phyloP scores from a whole-genome alignment of 1,140 invertebrate species.

The Eurosta solidaginis region DNA sequence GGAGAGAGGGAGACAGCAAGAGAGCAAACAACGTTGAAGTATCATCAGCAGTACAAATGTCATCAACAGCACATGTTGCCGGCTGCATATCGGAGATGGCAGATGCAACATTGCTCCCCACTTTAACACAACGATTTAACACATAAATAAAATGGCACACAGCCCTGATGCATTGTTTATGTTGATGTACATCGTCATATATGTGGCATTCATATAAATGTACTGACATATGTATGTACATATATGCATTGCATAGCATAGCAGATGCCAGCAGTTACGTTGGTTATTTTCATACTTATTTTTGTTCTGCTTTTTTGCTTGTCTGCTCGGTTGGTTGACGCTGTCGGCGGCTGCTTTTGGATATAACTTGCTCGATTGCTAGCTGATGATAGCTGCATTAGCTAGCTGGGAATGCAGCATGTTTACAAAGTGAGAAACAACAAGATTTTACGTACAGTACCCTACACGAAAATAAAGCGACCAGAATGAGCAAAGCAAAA shows the following conservation, averaged over 20 bases:
- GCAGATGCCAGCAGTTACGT: constrained; percentile 12
- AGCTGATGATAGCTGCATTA: background rate
- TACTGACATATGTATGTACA: no score
- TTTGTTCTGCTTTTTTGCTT: background rate
- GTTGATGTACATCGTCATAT: no score
- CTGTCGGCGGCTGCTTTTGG: background rate
- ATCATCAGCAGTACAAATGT: background rate
- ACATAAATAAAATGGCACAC: constrained; percentile 7
- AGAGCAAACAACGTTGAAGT: no score
- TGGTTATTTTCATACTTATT: no score
- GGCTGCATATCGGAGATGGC: background rate
- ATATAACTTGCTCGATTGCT: background rate
- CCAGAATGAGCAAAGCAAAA: background rate
- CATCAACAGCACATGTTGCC: constrained; percentile 7
- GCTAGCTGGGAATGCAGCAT: constrained; percentile 27
- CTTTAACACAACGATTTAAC: background rate
- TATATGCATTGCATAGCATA: background rate
- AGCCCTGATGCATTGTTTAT: constrained; percentile 3
- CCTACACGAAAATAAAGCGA: constrained; percentile 23
- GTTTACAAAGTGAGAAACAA: constrained; percentile 16
- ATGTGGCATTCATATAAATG: no score
- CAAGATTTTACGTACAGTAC: constrained; percentile 9
- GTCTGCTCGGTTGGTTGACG: constrained; percentile 10
- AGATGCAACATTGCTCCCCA: background rate
- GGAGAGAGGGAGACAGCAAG: background rate